Conservation (phyloP, 2,113 vertebrate species). For the Ifrita kowaldi region DNA sequence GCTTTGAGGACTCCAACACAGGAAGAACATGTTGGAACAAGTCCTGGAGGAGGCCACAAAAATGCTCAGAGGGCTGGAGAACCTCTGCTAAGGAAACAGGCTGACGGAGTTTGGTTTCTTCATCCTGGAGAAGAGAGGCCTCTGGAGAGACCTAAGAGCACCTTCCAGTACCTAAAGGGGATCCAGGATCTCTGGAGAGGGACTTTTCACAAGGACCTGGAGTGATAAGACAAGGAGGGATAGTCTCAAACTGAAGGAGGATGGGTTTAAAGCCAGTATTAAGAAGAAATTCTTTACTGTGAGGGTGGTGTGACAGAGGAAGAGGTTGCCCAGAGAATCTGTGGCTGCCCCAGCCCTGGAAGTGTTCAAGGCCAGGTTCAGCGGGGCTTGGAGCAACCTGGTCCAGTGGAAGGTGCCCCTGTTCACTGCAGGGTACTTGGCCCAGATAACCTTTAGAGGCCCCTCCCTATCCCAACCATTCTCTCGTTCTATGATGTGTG, state of each 20-base stretch:
- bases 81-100: background rate
- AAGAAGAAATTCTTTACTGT: background rate
- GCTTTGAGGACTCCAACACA: background rate
- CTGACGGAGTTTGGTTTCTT: background rate
- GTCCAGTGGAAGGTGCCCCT: background rate
- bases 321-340: background rate
- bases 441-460: too few relatives aligned
- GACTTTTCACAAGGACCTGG: background rate
- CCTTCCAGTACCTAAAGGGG: background rate
- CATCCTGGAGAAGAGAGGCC: background rate
- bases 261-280: background rate
- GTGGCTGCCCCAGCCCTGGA: background rate
- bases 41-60: background rate
- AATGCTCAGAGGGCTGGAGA: background rate
- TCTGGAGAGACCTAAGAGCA: background rate
- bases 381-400: background rate
- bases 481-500: fast-evolving
- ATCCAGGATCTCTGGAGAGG: background rate
- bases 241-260: background rate
- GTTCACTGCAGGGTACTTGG: background rate
- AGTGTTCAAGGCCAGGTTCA: background rate
- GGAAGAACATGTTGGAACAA: background rate
- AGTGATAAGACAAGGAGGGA: background rate
- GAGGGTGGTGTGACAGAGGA: background rate
- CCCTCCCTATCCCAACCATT: too few relatives aligned